A percentile compares a stretch with the other conserved stretches of the same genome.
Conservation (phyloP, 2,888 invertebrate species). For the Lymantria monacha region DNA sequence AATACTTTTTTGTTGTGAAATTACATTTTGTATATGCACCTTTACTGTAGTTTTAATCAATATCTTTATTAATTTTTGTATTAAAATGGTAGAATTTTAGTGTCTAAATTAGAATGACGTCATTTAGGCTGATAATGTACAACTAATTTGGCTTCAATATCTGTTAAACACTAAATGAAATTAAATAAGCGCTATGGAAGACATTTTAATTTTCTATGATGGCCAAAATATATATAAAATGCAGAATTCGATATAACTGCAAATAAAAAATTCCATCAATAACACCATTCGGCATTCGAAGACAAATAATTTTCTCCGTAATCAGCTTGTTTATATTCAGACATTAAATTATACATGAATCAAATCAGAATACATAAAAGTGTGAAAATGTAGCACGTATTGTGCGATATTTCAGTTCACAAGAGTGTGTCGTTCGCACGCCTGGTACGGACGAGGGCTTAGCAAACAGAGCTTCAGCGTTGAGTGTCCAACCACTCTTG, state of each 20-base stretch:
- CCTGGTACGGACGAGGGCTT: constrained; percentile 37
- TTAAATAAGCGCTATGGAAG: no score
- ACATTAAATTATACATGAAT: constrained; percentile 41
- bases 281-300: constrained; percentile 12
- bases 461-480: constrained; percentile 36
- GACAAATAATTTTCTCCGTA: constrained; percentile 30
- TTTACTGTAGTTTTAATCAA: no score
- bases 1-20: no score
- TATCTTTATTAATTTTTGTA: no score
- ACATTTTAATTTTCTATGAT: background rate
- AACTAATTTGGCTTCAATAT: no score
- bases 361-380: constrained; percentile 39
- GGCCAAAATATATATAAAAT: background rate
- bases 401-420: constrained; percentile 37
- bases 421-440: constrained; percentile 37
- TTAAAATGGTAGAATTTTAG: no score
- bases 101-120: no score
- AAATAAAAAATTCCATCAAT: constrained; percentile 31
- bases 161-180: no score
- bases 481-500: constrained; percentile 31
- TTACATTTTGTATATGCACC: no score
- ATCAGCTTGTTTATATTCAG: constrained; percentile 40
- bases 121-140: no score
- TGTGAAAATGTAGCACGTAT: constrained; percentile 35
- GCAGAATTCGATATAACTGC: background rate